phyloP scores from a whole-genome alignment of 2,113 vertebrate genomes.

The Oxyura jamaicensis region DNA sequence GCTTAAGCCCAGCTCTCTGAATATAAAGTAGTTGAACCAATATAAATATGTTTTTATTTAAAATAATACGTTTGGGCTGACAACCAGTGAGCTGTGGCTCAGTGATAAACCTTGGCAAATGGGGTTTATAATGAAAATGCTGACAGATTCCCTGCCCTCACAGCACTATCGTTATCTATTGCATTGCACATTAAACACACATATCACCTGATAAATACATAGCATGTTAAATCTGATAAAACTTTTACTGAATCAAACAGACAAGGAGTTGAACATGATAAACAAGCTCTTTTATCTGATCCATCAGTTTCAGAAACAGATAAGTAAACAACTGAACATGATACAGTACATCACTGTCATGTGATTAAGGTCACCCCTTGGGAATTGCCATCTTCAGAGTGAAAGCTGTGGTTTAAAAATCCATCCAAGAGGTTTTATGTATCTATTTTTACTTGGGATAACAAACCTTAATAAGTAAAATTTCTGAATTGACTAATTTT shows the following conservation, averaged over 20 bases:
- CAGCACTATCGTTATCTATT: constrained; percentile 51
- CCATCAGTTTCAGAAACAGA: constrained; percentile 68
- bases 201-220: constrained; percentile 69
- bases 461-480: neutral
- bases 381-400: neutral
- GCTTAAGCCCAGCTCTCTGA: neutral
- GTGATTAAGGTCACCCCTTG: constrained; percentile 58
- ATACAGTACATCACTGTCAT: constrained; percentile 63
- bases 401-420: constrained; percentile 4
- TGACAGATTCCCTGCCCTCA: constrained; percentile 50
- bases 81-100: constrained; percentile 24
- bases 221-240: constrained; percentile 71
- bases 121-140: constrained; percentile 50
- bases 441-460: neutral
- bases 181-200: constrained; percentile 57
- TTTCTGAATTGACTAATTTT: neutral
- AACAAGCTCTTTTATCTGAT: constrained; percentile 65
- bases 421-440: neutral
- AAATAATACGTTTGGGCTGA: neutral
- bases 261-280: constrained; percentile 68
- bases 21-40: neutral
- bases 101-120: constrained; percentile 60
- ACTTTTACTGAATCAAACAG: constrained; percentile 67
- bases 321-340: constrained; percentile 66
- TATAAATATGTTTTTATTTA: constrained; percentile 45